Base-by-base conservation (phyloP, 2,888 invertebrate genomes). In the Apamea epomidion region DNA sequence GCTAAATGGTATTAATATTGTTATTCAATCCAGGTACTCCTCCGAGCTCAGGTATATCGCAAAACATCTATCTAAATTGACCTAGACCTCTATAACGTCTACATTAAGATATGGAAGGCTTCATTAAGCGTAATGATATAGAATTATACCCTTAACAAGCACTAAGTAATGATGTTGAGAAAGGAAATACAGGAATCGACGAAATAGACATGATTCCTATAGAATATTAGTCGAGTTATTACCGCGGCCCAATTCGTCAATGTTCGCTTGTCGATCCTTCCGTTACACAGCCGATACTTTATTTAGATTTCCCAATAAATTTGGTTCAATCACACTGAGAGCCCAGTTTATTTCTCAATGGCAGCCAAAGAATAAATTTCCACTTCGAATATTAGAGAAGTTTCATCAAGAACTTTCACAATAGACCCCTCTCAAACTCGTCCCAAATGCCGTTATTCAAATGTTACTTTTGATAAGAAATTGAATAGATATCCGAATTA, bases 371-470 rank as follows among this genome's bases (percentile, higher is more conserved):
- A 95, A 95, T 95, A 94, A 94, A 95, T 96, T 95, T 93, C 93
- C 94, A 94, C 94, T 94, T 91, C 90, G 93, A 95, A 95, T 95
- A 96, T 96, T 96, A 95, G 93, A 93, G 94, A 95, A 95, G 93
- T 96, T 94, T 91, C 92, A 92, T 92, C 92, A 93, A 92, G 92
- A 86, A 86, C 62, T 94, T 95, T 92, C 92, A 95, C 95, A 96
- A 96, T 95, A 93, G 94, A 93, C 92, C 93, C 92, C 93, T 92
- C 93, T 93, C 91, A 92, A 95, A 95, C 93, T 94, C 92, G 87
- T 91, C 90, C 91, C 91, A 93, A 95, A 95, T 93, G 93, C 93
- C 95, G 93, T 95, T 95, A 95, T 95, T 95, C 94, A 94, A 95
- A 94, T 94, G 94, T 93, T 92, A 94, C 93, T 94, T 95, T 95